phyloP scores from a whole-genome alignment of 2,113 vertebrate species.

The Sander lucioperca region DNA sequence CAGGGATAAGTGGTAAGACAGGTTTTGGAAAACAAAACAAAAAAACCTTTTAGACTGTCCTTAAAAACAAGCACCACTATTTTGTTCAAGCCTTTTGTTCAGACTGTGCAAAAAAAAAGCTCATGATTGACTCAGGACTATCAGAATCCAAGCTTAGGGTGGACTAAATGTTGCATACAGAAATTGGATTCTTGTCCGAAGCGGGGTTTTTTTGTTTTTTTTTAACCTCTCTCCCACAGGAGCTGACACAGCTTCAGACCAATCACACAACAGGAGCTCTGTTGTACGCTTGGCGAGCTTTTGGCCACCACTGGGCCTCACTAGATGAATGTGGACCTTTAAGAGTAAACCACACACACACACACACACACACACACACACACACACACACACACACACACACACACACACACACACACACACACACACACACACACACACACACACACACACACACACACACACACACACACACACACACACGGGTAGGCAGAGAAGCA shows the following conservation, averaged over 20 bases:
- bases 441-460: no score
- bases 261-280: constrained; percentile 79
- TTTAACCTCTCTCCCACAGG: constrained; percentile 67
- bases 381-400: constrained; percentile 19
- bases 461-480: constrained; percentile 18
- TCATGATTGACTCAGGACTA: constrained; percentile 34
- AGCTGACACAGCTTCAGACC: constrained; percentile 75
- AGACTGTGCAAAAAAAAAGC: constrained; percentile 7
- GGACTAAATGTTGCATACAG: constrained; percentile 59
- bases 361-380: constrained; percentile 16
- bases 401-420: constrained; percentile 22
- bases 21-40: not conserved
- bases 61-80: constrained; percentile 2
- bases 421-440: constrained; percentile 23
- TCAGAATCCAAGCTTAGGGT: constrained; percentile 25
- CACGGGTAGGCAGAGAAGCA: constrained; percentile 11
- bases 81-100: not conserved
- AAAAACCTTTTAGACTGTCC: not conserved
- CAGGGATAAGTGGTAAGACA: not conserved
- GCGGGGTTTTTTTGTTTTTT: constrained; percentile 48
- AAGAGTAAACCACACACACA: constrained; percentile 64
- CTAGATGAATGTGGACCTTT: constrained; percentile 83
- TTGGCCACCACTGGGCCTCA: constrained; percentile 72
- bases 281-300: constrained; percentile 71
- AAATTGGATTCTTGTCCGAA: constrained; percentile 63